These are phyloP conservation scores for Mastacembelus armatus DNA, from an alignment of 2,797 vertebrate species.

Conservation along the genomic window DNA sequence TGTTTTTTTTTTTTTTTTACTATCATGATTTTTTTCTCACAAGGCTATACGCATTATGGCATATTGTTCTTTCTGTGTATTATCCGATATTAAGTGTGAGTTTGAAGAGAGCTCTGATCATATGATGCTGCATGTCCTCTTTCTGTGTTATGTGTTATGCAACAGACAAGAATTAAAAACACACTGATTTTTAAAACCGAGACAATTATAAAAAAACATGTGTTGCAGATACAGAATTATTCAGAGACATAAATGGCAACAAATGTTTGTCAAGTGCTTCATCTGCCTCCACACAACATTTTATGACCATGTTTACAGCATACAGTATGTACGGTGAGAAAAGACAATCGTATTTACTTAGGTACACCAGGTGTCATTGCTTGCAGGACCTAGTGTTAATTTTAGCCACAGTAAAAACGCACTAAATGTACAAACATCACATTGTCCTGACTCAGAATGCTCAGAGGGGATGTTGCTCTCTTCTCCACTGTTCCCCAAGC, in stretches of 20 bases:
- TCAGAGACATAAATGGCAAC: neutral
- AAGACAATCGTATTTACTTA: constrained; percentile 9
- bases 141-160: too few relatives aligned
- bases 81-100: too few relatives aligned
- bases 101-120: too few relatives aligned
- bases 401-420: too few relatives aligned
- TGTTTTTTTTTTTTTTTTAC: neutral
- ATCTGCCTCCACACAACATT: constrained; percentile 14
- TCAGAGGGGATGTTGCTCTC: neutral
- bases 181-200: neutral
- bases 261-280: neutral
- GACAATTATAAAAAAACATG: neutral
- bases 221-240: neutral
- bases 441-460: neutral
- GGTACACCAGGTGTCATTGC: too few relatives aligned
- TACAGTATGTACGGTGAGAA: too few relatives aligned
- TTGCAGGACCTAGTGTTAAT: constrained; percentile 55
- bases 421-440: too few relatives aligned
- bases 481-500: neutral
- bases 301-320: constrained; percentile 2
- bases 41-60: constrained; percentile 44
- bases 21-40: constrained; percentile 31
- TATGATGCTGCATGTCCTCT: too few relatives aligned
- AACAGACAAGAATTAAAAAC: neutral
- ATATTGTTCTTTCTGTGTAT: too few relatives aligned